A percentile compares a stretch with the other conserved stretches of the same genome.
Evolutionary conservation across 1,140 invertebrate species (phyloP).

Genomic region (Drosophila pectinifera): DNA sequence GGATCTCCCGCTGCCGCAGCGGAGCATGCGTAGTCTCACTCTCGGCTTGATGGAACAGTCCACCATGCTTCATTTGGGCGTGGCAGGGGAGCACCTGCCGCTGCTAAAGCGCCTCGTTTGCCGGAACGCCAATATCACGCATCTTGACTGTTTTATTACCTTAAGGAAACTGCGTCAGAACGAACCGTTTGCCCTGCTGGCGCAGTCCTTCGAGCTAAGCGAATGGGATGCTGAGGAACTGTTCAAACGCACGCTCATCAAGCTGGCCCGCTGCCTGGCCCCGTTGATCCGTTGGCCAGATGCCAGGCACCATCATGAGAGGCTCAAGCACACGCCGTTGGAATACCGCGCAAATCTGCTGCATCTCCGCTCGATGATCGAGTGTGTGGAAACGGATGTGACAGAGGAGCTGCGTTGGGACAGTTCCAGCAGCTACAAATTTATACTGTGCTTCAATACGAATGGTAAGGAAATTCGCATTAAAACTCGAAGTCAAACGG

Average conservation of each 20-base stretch:
- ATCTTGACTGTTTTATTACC: conserved; percentile 78
- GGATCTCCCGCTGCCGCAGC: conserved; percentile 57
- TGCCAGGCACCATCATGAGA: conserved; percentile 66
- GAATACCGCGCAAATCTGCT: conserved; percentile 68
- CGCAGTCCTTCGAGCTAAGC: conserved; percentile 71
- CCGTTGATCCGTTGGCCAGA: conserved; percentile 76
- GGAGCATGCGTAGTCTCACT: conserved; percentile 70
- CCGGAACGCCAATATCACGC: conserved; percentile 57
- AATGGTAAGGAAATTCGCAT: conserved; percentile 55
- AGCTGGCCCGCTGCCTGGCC: conserved; percentile 67
- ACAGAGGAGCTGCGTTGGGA: conserved; percentile 48
- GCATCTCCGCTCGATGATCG: conserved; percentile 79
- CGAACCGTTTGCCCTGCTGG: conserved; percentile 70
- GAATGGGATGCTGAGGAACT: conserved; percentile 68
- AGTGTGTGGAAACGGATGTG: conserved; percentile 81
- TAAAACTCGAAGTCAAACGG: background rate
- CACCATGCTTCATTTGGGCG: conserved; percentile 63
- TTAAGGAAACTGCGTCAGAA: conserved; percentile 76
- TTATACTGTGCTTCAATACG: conserved; percentile 74
- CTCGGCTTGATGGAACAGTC: conserved; percentile 67
- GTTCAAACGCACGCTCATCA: conserved; percentile 62
- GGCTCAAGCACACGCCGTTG: conserved; percentile 75
- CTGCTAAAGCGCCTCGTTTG: conserved; percentile 72
- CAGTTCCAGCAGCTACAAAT: conserved; percentile 73
- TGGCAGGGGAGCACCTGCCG: conserved; percentile 48